Conservation (phyloP, 2,888 invertebrate species). For the Macrosiphum euphorbiae region DNA sequence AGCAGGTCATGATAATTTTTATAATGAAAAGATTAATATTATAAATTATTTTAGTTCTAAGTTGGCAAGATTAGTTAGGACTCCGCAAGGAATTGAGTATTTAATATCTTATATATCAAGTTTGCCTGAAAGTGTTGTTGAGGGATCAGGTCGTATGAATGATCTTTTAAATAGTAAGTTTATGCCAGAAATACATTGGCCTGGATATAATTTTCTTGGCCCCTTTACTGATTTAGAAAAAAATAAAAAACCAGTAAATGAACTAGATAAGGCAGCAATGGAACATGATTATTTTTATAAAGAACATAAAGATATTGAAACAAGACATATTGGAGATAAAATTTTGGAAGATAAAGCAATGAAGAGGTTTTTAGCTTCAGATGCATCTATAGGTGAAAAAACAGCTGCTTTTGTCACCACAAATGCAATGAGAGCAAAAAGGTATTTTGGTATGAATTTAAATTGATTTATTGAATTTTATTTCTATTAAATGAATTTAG, state of each 20-base stretch:
- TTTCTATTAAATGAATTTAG: too few relatives aligned
- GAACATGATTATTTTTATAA: too few relatives aligned
- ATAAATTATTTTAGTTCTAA: neutral
- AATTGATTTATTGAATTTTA: too few relatives aligned
- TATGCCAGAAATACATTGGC: neutral
- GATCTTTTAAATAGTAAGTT: neutral
- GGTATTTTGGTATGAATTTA: too few relatives aligned
- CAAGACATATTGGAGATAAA: conserved; percentile 1
- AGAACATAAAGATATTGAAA: too few relatives aligned
- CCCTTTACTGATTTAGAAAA: neutral
- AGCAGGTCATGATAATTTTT: too few relatives aligned
- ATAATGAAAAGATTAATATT: too few relatives aligned
- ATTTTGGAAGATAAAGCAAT: neutral
- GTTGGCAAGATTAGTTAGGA: neutral
- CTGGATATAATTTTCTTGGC: neutral
- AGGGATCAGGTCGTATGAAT: too few relatives aligned
- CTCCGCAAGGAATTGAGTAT: neutral
- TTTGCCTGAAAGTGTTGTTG: too few relatives aligned
- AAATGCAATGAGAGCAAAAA: neutral
- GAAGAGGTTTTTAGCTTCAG: neutral
- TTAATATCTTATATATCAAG: too few relatives aligned
- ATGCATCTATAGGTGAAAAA: neutral
- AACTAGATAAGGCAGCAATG: too few relatives aligned
- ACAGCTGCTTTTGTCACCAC: neutral
- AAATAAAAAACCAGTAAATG: neutral